Conservation (phyloP, 2,888 invertebrate genomes). For the Micoletzkya japonica region DNA sequence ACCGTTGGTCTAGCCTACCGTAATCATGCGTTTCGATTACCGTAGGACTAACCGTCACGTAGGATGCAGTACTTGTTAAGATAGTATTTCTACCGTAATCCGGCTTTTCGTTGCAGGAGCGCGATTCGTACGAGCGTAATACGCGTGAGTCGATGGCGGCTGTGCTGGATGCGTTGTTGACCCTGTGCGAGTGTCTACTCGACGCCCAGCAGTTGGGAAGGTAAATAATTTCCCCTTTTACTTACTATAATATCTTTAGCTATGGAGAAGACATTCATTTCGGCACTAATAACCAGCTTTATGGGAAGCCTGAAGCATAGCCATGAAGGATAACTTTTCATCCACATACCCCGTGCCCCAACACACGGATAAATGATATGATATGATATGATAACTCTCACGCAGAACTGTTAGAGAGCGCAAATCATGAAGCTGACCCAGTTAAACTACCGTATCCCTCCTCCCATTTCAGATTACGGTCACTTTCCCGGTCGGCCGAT, state of each 20-base stretch:
- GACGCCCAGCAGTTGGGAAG: constrained; percentile 52
- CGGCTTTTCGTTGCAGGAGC: constrained; percentile 33
- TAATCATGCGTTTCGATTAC: too few species aligned
- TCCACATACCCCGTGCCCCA: too few species aligned
- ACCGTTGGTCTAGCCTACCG: too few species aligned
- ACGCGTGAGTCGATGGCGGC: constrained; percentile 40
- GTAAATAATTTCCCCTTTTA: too few species aligned
- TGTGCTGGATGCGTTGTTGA: constrained; percentile 49
- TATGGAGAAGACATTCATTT: not conserved
- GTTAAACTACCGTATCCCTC: not conserved
- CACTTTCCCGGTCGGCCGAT: constrained; percentile 25
- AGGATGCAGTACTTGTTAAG: too few species aligned
- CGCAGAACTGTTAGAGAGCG: too few species aligned
- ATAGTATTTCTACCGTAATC: too few species aligned
- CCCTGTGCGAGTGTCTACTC: constrained; percentile 48
- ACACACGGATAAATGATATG: too few species aligned
- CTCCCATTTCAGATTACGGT: constrained; percentile 25
- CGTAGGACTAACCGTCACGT: too few species aligned
- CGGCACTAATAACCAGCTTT: not conserved
- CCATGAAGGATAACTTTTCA: not conserved
- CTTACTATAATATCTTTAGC: not conserved
- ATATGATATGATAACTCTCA: too few species aligned
- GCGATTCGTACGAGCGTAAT: constrained; percentile 41
- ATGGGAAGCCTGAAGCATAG: not conserved
- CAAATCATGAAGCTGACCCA: not conserved